Conservation (phyloP, 2,113 vertebrate genomes). For the Plecotus auritus region DNA sequence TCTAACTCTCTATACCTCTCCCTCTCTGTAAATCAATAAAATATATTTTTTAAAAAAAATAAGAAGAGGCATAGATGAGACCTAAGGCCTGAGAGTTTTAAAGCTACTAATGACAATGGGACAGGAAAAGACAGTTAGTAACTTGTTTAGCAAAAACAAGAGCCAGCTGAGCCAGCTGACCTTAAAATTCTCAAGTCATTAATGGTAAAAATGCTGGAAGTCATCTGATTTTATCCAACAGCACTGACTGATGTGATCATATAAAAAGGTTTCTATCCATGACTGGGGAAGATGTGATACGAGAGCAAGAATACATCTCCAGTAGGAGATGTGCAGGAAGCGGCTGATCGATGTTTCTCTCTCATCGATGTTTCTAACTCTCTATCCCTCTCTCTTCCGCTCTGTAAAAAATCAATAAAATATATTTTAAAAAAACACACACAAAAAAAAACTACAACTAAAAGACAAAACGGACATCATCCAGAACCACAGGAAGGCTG, state of each 20-base stretch:
- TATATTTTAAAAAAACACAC: too few species aligned
- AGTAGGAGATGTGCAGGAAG: too few species aligned
- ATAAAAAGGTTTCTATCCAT: neutral
- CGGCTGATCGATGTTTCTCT: too few species aligned
- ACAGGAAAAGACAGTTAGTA: neutral
- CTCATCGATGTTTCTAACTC: too few species aligned
- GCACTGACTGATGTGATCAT: neutral
- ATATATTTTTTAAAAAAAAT: too few species aligned
- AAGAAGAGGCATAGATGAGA: neutral
- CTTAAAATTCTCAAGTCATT: neutral
- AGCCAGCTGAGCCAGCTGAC: neutral
- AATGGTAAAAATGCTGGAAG: neutral
- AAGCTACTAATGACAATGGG: neutral
- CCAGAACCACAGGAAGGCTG: too few species aligned
- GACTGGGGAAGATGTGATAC: neutral
- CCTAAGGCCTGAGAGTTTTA: neutral
- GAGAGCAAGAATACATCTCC: neutral
- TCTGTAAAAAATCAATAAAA: too few species aligned
- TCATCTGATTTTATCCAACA: neutral
- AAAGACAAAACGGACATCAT: too few species aligned
- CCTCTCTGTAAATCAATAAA: too few species aligned
- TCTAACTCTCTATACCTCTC: too few species aligned
- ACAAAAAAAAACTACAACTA: too few species aligned
- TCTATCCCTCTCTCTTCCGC: too few species aligned
- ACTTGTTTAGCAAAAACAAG: neutral